Conservation (phyloP, 2,888 invertebrate species). For the Abrostola triplasia region DNA sequence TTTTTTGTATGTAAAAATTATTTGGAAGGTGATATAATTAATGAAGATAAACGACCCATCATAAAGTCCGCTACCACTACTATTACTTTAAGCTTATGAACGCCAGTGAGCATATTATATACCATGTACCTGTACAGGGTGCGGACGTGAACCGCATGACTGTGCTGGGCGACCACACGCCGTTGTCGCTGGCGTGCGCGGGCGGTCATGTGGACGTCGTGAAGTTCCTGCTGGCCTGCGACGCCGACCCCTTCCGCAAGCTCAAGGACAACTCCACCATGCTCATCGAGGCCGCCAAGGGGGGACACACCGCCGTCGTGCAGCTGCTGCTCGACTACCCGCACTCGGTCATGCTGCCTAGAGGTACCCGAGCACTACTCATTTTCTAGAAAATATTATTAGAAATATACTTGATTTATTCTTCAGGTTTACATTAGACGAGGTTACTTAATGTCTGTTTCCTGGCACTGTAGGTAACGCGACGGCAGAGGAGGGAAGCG, state of each 20-base stretch:
- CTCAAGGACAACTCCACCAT: slow-evolving; percentile 99
- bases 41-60: too few species aligned
- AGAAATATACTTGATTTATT: too few species aligned
- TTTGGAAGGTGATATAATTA: too few species aligned
- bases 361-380: slow-evolving; percentile 61
- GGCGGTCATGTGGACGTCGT: slow-evolving; percentile 98
- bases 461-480: slow-evolving; percentile 36
- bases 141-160: slow-evolving; percentile 91
- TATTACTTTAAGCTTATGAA: too few species aligned
- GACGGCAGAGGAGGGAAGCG: slow-evolving; percentile 54
- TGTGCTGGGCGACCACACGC: slow-evolving; percentile 98
- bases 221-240: slow-evolving; percentile 95
- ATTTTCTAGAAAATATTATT: too few species aligned
- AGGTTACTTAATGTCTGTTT: not conserved
- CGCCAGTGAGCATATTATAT: not conserved
- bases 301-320: slow-evolving; percentile 98
- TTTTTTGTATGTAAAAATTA: too few species aligned
- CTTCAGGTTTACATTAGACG: too few species aligned
- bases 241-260: slow-evolving; percentile 98
- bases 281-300: slow-evolving; percentile 99
- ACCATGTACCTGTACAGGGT: slow-evolving; percentile 64
- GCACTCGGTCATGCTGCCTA: slow-evolving; percentile 93
- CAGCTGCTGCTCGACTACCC: slow-evolving; percentile 98
- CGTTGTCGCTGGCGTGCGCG: slow-evolving; percentile 98
- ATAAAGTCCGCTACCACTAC: too few species aligned